Base-by-base conservation (phyloP, 2,888 invertebrate genomes). In the Catonia carolina region DNA sequence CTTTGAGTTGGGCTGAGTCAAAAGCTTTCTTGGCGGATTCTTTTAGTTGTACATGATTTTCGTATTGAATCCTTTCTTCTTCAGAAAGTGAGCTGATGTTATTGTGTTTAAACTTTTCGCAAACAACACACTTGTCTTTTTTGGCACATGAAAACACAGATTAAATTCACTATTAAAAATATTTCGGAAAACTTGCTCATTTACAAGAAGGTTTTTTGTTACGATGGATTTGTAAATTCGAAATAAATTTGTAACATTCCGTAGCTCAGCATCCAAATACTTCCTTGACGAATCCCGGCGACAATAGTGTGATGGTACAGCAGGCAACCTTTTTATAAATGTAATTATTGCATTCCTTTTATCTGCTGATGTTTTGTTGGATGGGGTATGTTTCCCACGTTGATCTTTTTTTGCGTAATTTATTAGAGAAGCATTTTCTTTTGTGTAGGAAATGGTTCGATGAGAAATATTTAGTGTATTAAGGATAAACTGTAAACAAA, bases 251-350 rank as follows among this genome's bases (percentile, higher is more conserved):
- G 41, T 20, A 20, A 41, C 10, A 15, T 41, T 41, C 41, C 22
- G 41, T 41, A 41, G 41, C 41, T 41, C 41, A 41, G 41, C 18
- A 22, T 41, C 41, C 18, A 17, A 12, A 41, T n/a, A 41, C 20
- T 41, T 41, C 41, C 20, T 41, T 41, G 18, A 10, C n/a, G 41
- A 17, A 41, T 41, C 41, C 22, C 6, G 41, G 18, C 17, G 17
- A 41, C 41, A 41, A 41, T 41, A 41, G 41, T 41, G 41, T 41
- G 41, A 41, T 41, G 41, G 41, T 41, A 41, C 41, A 41, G 41
- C 41, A 20, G 41, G 41, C 41, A 17, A 41, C 22, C 41, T 10
- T 41, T 41, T 41, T 14, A 41, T 41, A 15, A 41, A 41, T 18
- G 18, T 41, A 12, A 12, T 41, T 10, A 17, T 20, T 18, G 39